Evolutionary conservation across 37 sponge, comb jelly and placozoan species (phyloP), one percentile per base, ranked within the genome.

Genomic region (Spongilla lacustris): DNA sequence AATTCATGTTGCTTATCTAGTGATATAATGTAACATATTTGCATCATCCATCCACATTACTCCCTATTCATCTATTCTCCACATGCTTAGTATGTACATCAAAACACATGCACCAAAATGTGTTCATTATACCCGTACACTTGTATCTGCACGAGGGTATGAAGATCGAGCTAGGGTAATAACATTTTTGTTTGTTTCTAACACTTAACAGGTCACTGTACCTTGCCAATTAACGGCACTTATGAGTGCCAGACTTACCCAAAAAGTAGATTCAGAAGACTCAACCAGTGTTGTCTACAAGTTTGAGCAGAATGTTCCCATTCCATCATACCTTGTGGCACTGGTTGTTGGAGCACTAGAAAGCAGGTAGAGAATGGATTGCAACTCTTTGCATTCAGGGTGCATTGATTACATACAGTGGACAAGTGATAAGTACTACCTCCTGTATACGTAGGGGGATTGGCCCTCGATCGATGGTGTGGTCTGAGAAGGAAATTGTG

Each of bases 321-420:
- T 98, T 67, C 98, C 98, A 46, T 89, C 94, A 26, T 98, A 98
- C 89, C 93, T 98, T 35, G 74, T 91, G 22, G 95, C 96, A 3
- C 74, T 98, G 38, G 98, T 90, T 0, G 87, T 95, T 1, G 98
- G 98, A 37, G 90, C 89, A 29, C 75, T 98, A 11, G 90, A 96
- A 33, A 70, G 87, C 83, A 93, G 89, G 93, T 88, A 87, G 74
- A 28, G 17, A 50, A 46, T 2, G 26, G 34, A 8, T 9, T 46
- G 50, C 72, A 31, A 5, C 25, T 83, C 30, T 70, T 4, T 25
- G 19, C 21, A 5, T 19, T 26, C 41, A 41, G 41, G 41, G 8
- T n/a, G 46, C 28, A 37, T 26, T 28, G 26, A n/a, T n/a, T n/a
- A n/a, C n/a, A n/a, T n/a, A n/a, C n/a, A n/a, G n/a, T n/a, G n/a